Evolutionary conservation across 2,797 vertebrate species (phyloP).

Genomic region (Phataginus tricuspis): DNA sequence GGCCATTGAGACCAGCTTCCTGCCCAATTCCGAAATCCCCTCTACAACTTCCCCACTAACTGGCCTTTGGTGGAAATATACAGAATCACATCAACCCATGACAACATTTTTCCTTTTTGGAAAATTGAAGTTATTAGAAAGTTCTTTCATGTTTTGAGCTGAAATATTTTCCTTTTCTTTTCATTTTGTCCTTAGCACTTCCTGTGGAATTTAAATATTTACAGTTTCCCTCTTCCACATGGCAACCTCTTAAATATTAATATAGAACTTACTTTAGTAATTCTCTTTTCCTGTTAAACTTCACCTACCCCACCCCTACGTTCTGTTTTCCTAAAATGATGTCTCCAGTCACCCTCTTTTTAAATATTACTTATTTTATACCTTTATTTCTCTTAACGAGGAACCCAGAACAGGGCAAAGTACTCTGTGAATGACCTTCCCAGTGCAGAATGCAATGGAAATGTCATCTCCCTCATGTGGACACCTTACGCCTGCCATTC

Average conservation of each 20-base stretch:
- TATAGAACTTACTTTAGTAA: not conserved
- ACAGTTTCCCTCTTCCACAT: not conserved
- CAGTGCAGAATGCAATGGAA: not conserved
- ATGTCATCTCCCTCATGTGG: not conserved
- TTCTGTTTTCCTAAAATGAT: not conserved
- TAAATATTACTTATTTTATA: not conserved
- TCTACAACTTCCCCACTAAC: not conserved
- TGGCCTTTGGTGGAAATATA: not conserved
- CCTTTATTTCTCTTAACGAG: not conserved
- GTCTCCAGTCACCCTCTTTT: not conserved
- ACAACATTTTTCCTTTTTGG: not conserved
- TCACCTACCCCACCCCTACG: rapidly evolving
- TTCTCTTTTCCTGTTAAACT: not conserved
- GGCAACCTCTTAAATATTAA: not conserved
- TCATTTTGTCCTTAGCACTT: not conserved
- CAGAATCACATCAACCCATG: not conserved
- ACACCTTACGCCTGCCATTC: not conserved
- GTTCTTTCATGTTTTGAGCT: not conserved
- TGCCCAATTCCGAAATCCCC: not conserved
- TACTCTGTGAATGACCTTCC: not conserved
- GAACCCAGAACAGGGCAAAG: not conserved
- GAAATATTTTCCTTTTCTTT: not conserved
- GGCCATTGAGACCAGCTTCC: not conserved
- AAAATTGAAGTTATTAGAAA: not conserved
- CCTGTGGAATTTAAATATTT: not conserved